Conservation (phyloP, 2,888 invertebrate species). For the Linnaemya vulpina region DNA sequence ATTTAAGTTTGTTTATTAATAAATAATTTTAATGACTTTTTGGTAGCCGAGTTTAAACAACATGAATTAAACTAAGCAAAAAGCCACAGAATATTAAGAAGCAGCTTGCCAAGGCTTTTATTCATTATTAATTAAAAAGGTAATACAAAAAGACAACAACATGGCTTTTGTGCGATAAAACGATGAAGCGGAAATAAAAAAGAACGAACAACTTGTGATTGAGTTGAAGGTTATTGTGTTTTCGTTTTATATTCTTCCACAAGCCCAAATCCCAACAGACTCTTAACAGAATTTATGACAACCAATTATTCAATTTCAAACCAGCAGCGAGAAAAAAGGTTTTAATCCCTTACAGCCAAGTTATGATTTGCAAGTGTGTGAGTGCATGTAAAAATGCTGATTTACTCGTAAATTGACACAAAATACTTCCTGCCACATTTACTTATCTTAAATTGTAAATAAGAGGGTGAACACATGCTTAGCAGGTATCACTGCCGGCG, state of each 20-base stretch:
- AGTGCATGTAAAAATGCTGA: background rate
- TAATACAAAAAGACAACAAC: background rate
- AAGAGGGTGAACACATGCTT: constrained; percentile 5
- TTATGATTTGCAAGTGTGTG: constrained; percentile 19
- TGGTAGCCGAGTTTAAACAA: constrained; percentile 13
- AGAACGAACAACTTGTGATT: background rate
- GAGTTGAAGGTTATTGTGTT: constrained; percentile 40
- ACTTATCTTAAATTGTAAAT: background rate
- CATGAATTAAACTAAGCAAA: background rate
- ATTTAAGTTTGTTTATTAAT: constrained; percentile 5
- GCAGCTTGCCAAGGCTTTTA: constrained; percentile 24
- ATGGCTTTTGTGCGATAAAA: background rate
- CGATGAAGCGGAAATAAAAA: background rate
- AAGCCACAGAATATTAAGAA: background rate
- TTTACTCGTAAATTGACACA: constrained; percentile 1
- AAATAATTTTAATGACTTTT: constrained; percentile 53
- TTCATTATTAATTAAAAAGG: constrained; percentile 40
- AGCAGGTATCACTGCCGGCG: constrained; percentile 3
- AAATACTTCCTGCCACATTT: background rate
- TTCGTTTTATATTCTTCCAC: constrained; percentile 1
- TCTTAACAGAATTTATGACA: constrained; percentile 63
- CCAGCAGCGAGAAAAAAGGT: background rate
- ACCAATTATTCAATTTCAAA: constrained; percentile 65
- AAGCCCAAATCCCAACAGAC: constrained; percentile 54
- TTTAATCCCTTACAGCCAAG: constrained; percentile 44